Conservation (phyloP, 2,113 vertebrate species). For the Corydoras sp. region DNA sequence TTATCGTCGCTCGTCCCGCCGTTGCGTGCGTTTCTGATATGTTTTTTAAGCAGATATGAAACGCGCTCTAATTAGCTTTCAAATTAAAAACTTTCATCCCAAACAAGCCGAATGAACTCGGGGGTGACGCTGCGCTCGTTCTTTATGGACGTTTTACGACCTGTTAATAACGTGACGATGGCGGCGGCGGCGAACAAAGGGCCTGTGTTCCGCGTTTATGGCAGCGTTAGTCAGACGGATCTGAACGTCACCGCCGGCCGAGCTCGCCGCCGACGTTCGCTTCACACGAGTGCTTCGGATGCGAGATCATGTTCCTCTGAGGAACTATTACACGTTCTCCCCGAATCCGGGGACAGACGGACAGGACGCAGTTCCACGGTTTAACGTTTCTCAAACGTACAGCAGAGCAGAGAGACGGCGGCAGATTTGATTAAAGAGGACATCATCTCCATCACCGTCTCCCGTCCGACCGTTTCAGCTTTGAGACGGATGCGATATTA, state of each 20-base stretch:
- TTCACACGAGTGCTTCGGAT: conserved; percentile 25
- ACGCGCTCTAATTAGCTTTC: not conserved
- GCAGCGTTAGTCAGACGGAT: conserved; percentile 16
- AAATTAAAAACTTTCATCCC: not conserved
- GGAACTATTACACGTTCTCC: conserved; percentile 10
- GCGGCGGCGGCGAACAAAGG: not conserved
- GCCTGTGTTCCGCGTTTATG: conserved; percentile 13
- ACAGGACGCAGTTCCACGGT: not conserved
- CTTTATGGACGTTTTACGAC: conserved; percentile 2
- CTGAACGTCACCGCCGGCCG: conserved; percentile 15
- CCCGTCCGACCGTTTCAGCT: too few species aligned
- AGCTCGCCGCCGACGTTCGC: conserved; percentile 7
- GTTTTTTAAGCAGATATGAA: not conserved
- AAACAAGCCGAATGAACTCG: not conserved
- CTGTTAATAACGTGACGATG: conserved; percentile 12
- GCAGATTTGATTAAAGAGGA: not conserved
- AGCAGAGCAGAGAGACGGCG: not conserved
- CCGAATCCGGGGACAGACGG: not conserved
- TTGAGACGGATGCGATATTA: too few species aligned
- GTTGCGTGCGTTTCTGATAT: not conserved
- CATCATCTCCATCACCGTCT: not conserved
- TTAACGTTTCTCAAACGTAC: not conserved
- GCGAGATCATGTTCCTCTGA: conserved; percentile 24
- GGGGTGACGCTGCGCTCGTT: not conserved
- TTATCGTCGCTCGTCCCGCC: conserved; percentile 1